These are phyloP conservation scores for Miichthys miiuy DNA, from an alignment of 2,797 vertebrate genomes.

Conservation along the genomic window DNA sequence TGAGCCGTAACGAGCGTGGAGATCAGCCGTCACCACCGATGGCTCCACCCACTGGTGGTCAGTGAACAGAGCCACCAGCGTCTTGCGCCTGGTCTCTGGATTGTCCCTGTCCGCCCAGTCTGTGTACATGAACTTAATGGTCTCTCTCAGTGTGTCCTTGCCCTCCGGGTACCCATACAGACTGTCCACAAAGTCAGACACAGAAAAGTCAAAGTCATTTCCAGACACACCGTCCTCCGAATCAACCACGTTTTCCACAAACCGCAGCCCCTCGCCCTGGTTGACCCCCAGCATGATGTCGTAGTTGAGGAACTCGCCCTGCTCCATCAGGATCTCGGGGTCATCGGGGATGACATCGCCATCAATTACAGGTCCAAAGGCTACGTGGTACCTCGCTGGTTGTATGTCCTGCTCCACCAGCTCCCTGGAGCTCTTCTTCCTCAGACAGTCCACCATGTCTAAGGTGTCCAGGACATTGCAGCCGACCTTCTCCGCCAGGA, in stretches of 20 bases:
- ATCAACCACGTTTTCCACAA: slow-evolving; percentile 98
- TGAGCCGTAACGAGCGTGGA: slow-evolving; percentile 96
- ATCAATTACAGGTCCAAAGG: slow-evolving; percentile 97
- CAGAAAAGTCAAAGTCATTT: slow-evolving; percentile 98
- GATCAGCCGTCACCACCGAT: slow-evolving; percentile 95
- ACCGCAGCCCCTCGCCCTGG: slow-evolving; percentile 97
- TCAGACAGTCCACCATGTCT: slow-evolving; percentile 98
- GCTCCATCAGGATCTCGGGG: slow-evolving; percentile 99
- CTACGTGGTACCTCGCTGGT: slow-evolving; percentile 96
- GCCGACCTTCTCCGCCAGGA: slow-evolving; percentile 97
- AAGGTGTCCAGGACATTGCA: slow-evolving; percentile 97
- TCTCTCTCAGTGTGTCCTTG: slow-evolving; percentile 96
- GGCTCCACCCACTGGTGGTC: slow-evolving; percentile 99
- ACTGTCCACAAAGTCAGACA: slow-evolving; percentile 99
- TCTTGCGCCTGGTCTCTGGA: slow-evolving; percentile 96
- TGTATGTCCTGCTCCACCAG: slow-evolving; percentile 99
- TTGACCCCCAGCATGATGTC: slow-evolving; percentile 99
- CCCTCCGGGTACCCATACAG: slow-evolving; percentile 98
- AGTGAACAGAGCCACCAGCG: slow-evolving; percentile 97
- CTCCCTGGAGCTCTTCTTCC: slow-evolving; percentile 96
- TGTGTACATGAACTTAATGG: slow-evolving; percentile 99
- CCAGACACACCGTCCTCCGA: slow-evolving; percentile 97
- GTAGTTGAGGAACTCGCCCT: slow-evolving; percentile 99
- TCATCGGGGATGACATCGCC: slow-evolving; percentile 98
- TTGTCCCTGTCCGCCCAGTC: slow-evolving; percentile 99